Evolutionary conservation across 2,797 vertebrate genomes (phyloP).

Genomic region (Gymnodraco acuticeps): DNA sequence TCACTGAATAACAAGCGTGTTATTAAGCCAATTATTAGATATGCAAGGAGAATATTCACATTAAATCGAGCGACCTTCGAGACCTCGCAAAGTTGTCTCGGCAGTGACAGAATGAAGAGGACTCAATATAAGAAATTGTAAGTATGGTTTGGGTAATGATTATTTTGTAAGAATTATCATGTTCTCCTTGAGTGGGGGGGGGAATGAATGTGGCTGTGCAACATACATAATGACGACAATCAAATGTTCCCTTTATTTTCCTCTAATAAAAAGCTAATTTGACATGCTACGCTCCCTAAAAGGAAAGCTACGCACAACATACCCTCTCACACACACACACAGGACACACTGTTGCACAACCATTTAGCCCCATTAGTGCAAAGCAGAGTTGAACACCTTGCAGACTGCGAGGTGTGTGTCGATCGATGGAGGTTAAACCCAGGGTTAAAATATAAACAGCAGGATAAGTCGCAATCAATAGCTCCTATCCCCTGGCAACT

Average conservation of each 20-base stretch:
- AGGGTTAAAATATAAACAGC: slow-evolving; percentile 89
- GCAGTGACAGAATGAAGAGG: slow-evolving; percentile 34
- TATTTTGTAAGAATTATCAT: slow-evolving; percentile 16
- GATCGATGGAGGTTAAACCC: slow-evolving; percentile 88
- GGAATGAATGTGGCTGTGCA: neutral
- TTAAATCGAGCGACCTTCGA: slow-evolving; percentile 36
- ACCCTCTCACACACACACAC: slow-evolving; percentile 16
- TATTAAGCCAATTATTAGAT: slow-evolving; percentile 61
- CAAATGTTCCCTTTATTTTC: slow-evolving; percentile 1
- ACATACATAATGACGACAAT: slow-evolving; percentile 12
- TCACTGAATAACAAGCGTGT: slow-evolving; percentile 54
- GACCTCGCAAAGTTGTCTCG: slow-evolving; percentile 37
- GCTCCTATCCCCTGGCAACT: slow-evolving; percentile 80
- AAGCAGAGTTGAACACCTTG: slow-evolving; percentile 83
- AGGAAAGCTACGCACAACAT: slow-evolving; percentile 1
- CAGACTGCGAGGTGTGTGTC: slow-evolving; percentile 79
- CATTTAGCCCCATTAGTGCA: slow-evolving; percentile 83
- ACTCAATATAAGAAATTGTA: slow-evolving; percentile 33
- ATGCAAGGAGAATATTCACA: slow-evolving; percentile 43
- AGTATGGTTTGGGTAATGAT: slow-evolving; percentile 15
- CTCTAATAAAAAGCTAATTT: neutral
- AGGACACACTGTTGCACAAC: slow-evolving; percentile 21
- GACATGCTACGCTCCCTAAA: neutral
- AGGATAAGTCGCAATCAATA: slow-evolving; percentile 89
- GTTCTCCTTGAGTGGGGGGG: slow-evolving; percentile 26